Percentiles rank a stretch among this genome's conserved stretches.
Evolutionary conservation across 2,113 vertebrate genomes (phyloP).

Genomic region (Chionodraco myersi): DNA sequence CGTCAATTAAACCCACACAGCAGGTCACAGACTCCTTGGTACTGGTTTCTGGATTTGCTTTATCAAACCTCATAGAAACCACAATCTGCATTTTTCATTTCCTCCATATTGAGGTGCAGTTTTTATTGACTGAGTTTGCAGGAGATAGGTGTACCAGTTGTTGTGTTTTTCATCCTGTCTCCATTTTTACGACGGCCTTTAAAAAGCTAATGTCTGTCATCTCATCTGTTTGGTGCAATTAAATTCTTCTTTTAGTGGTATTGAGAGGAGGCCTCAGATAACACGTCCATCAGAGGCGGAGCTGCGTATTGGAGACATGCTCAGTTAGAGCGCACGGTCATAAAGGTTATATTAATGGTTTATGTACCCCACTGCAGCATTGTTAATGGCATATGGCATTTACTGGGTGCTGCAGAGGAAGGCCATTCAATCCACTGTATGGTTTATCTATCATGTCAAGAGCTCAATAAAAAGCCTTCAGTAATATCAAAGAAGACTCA

Average conservation of each 20-base stretch:
- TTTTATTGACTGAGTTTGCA: conserved; percentile 70
- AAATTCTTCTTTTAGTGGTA: conserved; percentile 77
- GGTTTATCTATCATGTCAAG: conserved; percentile 86
- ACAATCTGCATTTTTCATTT: conserved; percentile 17
- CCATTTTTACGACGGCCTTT: conserved; percentile 75
- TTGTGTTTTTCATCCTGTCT: conserved; percentile 63
- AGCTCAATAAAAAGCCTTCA: conserved; percentile 81
- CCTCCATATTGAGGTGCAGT: neutral
- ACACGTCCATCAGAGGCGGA: conserved; percentile 72
- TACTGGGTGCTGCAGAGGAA: conserved; percentile 78
- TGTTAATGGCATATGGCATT: conserved; percentile 86
- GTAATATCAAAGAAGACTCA: conserved; percentile 82
- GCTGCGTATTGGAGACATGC: conserved; percentile 69
- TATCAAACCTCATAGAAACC: conserved; percentile 49
- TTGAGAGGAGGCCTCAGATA: conserved; percentile 68
- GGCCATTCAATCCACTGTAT: conserved; percentile 81
- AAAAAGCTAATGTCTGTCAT: conserved; percentile 81
- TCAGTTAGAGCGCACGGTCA: conserved; percentile 78
- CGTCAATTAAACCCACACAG: conserved; percentile 73
- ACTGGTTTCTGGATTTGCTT: conserved; percentile 53
- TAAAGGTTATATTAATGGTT: conserved; percentile 85
- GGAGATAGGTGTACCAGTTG: conserved; percentile 54
- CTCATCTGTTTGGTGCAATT: conserved; percentile 82
- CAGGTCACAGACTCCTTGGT: conserved; percentile 57
- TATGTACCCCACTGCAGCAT: conserved; percentile 80